Percentiles rank a stretch among this genome's conserved stretches.
phyloP scores from a whole-genome alignment of 2,888 invertebrate species.

The Dryomyza anilis region DNA sequence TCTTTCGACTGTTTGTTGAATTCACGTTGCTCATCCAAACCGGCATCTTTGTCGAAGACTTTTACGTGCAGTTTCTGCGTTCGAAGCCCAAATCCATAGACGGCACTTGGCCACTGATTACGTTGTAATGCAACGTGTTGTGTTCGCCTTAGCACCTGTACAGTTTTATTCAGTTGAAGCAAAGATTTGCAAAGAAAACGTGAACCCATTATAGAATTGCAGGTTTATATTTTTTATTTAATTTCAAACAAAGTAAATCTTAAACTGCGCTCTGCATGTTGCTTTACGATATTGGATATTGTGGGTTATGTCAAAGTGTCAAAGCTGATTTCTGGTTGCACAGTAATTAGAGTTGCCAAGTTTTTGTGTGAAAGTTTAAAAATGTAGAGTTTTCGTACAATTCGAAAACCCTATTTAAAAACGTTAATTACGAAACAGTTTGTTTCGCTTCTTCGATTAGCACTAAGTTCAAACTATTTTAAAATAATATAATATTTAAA shows the following conservation, averaged over 20 bases:
- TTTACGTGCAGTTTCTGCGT: conserved; percentile 43
- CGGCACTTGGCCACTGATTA: neutral
- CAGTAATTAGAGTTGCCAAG: neutral
- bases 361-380: neutral
- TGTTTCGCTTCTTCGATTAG: neutral
- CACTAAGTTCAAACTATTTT: neutral
- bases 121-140: neutral
- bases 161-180: neutral
- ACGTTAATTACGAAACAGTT: neutral
- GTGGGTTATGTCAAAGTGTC: conserved; percentile 1
- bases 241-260: neutral
- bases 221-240: neutral
- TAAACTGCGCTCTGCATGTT: neutral
- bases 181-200: neutral
- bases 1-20: conserved; percentile 33
- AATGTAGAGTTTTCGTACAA: neutral
- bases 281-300: neutral
- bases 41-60: conserved; percentile 48
- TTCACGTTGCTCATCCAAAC: conserved; percentile 39
- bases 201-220: conserved; percentile 1
- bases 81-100: neutral
- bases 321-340: conserved; percentile 1
- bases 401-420: neutral
- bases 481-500: neutral
- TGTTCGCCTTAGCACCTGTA: neutral